Evolutionary conservation across 2,797 vertebrate species (phyloP).

Genomic region (Thunnus albacares): DNA sequence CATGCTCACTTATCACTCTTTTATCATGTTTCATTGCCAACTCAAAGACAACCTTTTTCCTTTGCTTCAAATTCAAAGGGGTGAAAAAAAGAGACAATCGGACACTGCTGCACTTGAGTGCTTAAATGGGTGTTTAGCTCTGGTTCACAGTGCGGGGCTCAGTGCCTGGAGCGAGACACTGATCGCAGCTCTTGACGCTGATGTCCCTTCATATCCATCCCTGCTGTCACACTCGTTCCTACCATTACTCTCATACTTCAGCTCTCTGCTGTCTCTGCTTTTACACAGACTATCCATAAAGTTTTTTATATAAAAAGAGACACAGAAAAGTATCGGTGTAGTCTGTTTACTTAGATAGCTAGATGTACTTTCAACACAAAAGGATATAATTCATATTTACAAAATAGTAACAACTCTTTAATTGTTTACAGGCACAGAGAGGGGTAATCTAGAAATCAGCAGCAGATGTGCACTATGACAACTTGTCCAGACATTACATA

Average conservation of each 20-base stretch:
- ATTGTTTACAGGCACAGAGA: conserved; percentile 16
- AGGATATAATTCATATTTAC: neutral
- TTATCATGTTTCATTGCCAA: neutral
- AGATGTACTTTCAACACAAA: too few relatives aligned
- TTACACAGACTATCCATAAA: neutral
- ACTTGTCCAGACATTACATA: conserved; percentile 68
- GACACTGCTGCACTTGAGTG: conserved; percentile 31
- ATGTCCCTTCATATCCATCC: conserved; percentile 64
- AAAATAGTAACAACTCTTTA: neutral
- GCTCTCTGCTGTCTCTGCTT: neutral
- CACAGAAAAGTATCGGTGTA: neutral
- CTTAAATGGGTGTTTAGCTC: conserved; percentile 18
- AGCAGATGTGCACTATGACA: conserved; percentile 60
- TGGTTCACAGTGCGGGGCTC: conserved; percentile 3
- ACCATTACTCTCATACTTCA: neutral
- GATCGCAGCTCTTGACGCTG: conserved; percentile 9
- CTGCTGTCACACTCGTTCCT: neutral
- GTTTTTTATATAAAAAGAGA: neutral
- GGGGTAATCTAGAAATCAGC: conserved; percentile 25
- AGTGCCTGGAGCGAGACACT: conserved; percentile 40
- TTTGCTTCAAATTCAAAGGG: neutral
- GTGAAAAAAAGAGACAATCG: neutral
- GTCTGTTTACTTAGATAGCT: neutral
- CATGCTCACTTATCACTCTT: neutral
- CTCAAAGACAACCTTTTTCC: neutral